A percentile compares a stretch with the other conserved stretches of the same genome.
These are phyloP conservation scores for Heliconius erato DNA, from an alignment of 2,888 invertebrate species.

Conservation along the genomic window DNA sequence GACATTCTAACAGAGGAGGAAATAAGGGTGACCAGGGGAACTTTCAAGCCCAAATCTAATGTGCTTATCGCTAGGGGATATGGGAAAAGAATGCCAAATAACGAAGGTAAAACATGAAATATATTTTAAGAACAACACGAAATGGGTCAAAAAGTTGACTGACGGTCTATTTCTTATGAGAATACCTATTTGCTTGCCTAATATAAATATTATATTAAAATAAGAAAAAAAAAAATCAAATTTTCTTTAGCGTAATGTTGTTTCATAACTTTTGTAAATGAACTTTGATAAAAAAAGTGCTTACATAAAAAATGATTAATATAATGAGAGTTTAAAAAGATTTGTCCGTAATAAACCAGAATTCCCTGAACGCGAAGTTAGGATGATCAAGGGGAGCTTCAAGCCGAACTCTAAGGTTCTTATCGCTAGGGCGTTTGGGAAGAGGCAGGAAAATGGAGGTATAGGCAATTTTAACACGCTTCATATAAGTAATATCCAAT, in stretches of 20 bases:
- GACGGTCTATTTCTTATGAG: constrained; percentile 25
- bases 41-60: constrained; percentile 76
- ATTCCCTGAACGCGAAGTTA: constrained; percentile 62
- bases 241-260: constrained; percentile 3
- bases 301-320: background rate
- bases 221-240: constrained; percentile 13
- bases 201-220: constrained; percentile 8
- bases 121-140: background rate
- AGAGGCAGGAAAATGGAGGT: constrained; percentile 57
- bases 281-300: background rate
- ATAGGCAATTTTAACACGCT: constrained; percentile 42
- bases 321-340: constrained; percentile 23
- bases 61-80: constrained; percentile 79
- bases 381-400: constrained; percentile 75
- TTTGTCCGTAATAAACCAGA: constrained; percentile 10
- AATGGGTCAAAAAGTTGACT: constrained; percentile 27
- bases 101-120: constrained; percentile 54
- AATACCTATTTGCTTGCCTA: constrained; percentile 13
- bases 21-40: constrained; percentile 75
- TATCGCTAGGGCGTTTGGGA: constrained; percentile 78
- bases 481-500: constrained; percentile 32
- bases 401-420: constrained; percentile 75
- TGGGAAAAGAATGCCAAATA: constrained; percentile 62
- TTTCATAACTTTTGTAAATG: constrained; percentile 4
- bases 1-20: constrained; percentile 74